Base-by-base conservation (phyloP, 2,113 vertebrate species). In the Paramormyrops kingsleyae region DNA sequence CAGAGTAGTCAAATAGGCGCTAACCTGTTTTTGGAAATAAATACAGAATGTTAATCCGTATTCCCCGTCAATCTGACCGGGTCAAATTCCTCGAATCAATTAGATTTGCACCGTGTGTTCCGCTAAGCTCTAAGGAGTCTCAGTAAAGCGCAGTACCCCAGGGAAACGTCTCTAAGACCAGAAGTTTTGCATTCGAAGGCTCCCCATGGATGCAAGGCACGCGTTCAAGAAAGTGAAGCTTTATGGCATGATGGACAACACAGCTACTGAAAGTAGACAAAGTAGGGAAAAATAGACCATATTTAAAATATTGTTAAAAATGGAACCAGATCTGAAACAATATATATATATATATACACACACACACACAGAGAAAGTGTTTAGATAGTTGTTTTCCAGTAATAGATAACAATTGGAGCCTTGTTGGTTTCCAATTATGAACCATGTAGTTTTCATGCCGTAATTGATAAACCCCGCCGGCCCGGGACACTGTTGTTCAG, bases 41-140 rank as follows among this genome's bases (percentile, higher is more conserved):
- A 94, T 93, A 91, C 89, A 50, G 84, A 89, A 87, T 87, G 91
- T 93, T 93, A 91, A 94, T 94, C 92, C 92, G 91, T 94, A 91
- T 91, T 91, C 47, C 87, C 80, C 84, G 87, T 89, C 88, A 90
- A 91, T 93, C 89, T 95, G 94, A 94, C 93, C 94, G 89, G 93
- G 93, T 95, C 94, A 95, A 90, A 95, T 94, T 95, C 93, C 94
- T 94, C 87, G 87, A 94, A 91, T 92, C 94, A 92, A 94, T 91
- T 92, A 92, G 94, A 92, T 94, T 94, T 92, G 47, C 87, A 90
- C 91, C 91, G 93, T 89, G 90, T 93, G 92, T 93, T 93, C 87
- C 83, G 90, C 90, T 92, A 93, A 93, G 93, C 91, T 90, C 89
- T 62, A 7, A 5, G 83, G 86, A 86, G 88, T 91, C 89, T 91